phyloP scores from a whole-genome alignment of 1,140 invertebrate species.

The Idris sp. region DNA sequence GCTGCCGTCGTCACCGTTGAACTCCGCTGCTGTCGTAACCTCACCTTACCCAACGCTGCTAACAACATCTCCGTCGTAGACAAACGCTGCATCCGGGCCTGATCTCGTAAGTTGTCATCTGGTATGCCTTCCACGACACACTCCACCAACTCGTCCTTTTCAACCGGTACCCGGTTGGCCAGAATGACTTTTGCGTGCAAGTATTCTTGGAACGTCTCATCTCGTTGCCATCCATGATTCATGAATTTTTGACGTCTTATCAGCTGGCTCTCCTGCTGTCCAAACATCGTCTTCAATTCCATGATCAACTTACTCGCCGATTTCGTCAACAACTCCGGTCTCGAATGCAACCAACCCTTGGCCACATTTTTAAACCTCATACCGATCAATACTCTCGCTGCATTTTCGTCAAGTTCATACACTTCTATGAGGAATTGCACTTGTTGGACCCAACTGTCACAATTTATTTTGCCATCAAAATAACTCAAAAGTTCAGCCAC shows the following conservation, averaged over 20 bases:
- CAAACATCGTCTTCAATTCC: conserved; percentile 25
- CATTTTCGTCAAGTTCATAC: too few relatives aligned
- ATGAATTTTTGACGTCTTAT: conserved; percentile 49
- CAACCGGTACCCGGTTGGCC: conserved; percentile 53
- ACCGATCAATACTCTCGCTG: too few relatives aligned
- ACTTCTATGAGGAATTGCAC: too few relatives aligned
- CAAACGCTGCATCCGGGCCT: conserved; percentile 21
- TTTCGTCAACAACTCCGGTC: neutral
- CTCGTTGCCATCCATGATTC: conserved; percentile 46
- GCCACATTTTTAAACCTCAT: too few relatives aligned
- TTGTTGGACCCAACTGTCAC: too few relatives aligned
- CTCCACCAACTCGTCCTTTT: conserved; percentile 9
- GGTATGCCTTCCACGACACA: conserved; percentile 64
- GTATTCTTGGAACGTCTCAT: conserved; percentile 59
- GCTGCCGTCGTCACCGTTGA: neutral
- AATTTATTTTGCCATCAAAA: too few relatives aligned
- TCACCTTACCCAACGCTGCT: conserved; percentile 1
- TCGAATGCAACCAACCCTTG: conserved; percentile 7
- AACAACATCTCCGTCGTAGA: neutral
- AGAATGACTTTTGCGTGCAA: conserved; percentile 62
- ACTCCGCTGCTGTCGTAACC: neutral
- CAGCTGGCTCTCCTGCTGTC: conserved; percentile 10
- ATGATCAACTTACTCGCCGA: neutral
- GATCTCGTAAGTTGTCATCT: conserved; percentile 12
- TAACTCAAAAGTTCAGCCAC: too few relatives aligned